Percentiles rank a stretch among this genome's conserved stretches.
Conservation (phyloP, 1,140 invertebrate genomes). For the Zaprionus inermis region DNA sequence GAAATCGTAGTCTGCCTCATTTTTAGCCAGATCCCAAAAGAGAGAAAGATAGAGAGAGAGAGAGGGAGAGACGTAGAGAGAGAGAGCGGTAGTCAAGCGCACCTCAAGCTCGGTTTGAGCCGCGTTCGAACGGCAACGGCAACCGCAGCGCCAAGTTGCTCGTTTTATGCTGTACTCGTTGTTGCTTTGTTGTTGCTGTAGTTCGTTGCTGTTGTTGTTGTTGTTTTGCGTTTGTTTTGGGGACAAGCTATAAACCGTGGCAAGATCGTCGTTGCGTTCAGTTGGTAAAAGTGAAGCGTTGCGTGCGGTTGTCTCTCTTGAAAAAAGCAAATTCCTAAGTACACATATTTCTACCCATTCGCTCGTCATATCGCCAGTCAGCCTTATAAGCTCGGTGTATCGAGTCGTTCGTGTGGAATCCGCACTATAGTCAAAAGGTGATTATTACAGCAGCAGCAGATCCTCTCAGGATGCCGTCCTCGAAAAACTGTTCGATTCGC, state of each 20-base stretch:
- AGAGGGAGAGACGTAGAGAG: not conserved
- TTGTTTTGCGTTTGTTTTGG: constrained; percentile 62
- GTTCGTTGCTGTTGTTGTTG: constrained; percentile 13
- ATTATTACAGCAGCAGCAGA: constrained; percentile 20
- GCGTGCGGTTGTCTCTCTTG: constrained; percentile 71
- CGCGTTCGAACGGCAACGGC: constrained; percentile 57
- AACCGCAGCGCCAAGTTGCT: constrained; percentile 41
- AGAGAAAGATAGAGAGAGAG: not conserved
- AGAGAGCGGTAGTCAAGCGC: not conserved
- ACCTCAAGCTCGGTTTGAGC: constrained; percentile 50
- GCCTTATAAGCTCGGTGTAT: not conserved
- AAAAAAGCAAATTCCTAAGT: constrained; percentile 38
- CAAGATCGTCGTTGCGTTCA: constrained; percentile 81
- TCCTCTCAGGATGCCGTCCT: not conserved
- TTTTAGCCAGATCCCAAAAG: not conserved
- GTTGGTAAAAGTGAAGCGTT: constrained; percentile 84
- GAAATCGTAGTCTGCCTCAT: constrained; percentile 26
- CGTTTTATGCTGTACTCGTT: constrained; percentile 23
- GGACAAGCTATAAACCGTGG: constrained; percentile 82
- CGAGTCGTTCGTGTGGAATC: not conserved
- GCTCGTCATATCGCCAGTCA: constrained; percentile 8
- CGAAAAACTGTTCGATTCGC: not conserved
- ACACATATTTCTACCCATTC: constrained; percentile 27
- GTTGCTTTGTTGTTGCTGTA: constrained; percentile 29
- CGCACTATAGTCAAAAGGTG: constrained; percentile 27